phyloP scores from a whole-genome alignment of 2,888 invertebrate genomes.

The Pegoplata infirma region DNA sequence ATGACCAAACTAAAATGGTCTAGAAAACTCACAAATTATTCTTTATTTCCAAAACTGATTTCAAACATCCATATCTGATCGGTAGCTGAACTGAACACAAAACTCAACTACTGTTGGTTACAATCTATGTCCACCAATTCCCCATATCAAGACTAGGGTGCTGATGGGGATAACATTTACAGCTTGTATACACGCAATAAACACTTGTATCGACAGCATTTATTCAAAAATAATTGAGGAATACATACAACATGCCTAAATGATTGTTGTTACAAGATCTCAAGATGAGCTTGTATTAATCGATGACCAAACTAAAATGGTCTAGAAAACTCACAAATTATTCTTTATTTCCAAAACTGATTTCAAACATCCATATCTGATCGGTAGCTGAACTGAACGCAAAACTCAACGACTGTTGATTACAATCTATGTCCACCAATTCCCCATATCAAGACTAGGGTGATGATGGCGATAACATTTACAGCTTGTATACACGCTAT shows the following conservation, averaged over 20 bases:
- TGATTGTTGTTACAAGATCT: too few species aligned
- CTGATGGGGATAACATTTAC: conserved; percentile 8
- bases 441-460: neutral
- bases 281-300: too few species aligned
- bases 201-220: conserved; percentile 57
- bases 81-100: too few species aligned
- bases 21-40: too few species aligned
- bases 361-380: neutral
- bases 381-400: too few species aligned
- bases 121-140: neutral
- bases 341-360: neutral
- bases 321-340: too few species aligned
- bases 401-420: neutral
- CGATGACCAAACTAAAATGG: too few species aligned
- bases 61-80: too few species aligned
- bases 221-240: conserved; percentile 31
- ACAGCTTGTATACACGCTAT: conserved; percentile 69
- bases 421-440: neutral
- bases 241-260: conserved; percentile 19
- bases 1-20: too few species aligned
- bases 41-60: too few species aligned
- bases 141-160: neutral
- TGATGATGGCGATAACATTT: conserved; percentile 9
- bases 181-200: conserved; percentile 70
- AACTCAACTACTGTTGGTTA: too few species aligned